A percentile compares a stretch with the other conserved stretches of the same genome.
phyloP scores from a whole-genome alignment of 2,888 invertebrate genomes.

The Charanyca ferruginea region DNA sequence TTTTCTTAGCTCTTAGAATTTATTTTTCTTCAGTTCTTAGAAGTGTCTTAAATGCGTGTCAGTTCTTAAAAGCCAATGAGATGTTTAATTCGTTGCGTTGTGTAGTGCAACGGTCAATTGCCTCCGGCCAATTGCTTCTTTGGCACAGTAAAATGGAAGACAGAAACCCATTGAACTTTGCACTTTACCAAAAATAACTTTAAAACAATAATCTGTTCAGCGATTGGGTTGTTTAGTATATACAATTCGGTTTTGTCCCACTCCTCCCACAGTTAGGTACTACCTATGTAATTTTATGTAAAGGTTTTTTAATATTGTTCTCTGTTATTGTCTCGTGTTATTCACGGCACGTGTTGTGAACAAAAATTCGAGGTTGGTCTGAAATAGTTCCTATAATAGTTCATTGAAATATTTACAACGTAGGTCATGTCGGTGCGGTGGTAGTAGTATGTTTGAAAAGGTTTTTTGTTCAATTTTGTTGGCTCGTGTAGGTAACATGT shows the following conservation, averaged over 20 bases:
- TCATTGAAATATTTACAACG: neutral
- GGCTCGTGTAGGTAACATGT: slow-evolving; percentile 56
- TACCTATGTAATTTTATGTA: too few species aligned
- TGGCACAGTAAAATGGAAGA: slow-evolving; percentile 38
- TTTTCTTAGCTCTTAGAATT: slow-evolving; percentile 4
- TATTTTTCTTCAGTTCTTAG: slow-evolving; percentile 17
- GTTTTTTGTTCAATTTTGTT: neutral
- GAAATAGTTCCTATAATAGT: neutral
- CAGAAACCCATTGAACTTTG: slow-evolving; percentile 61
- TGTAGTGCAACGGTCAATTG: slow-evolving; percentile 65
- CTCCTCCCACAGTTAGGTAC: too few species aligned
- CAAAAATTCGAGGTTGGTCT: too few species aligned
- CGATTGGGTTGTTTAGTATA: neutral
- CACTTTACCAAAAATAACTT: slow-evolving; percentile 35
- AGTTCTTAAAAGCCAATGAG: slow-evolving; percentile 29
- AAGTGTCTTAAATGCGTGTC: slow-evolving; percentile 40
- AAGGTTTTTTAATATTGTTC: neutral
- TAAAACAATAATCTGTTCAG: slow-evolving; percentile 1
- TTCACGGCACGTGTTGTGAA: neutral
- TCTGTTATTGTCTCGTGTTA: neutral
- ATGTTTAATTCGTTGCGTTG: slow-evolving; percentile 24
- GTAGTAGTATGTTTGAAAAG: too few species aligned
- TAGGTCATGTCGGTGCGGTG: too few species aligned
- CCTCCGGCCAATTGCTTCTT: slow-evolving; percentile 49
- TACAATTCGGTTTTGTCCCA: too few species aligned